Evolutionary conservation across 1,140 invertebrate genomes (phyloP), one percentile per base, ranked within the genome.

Genomic region (Belonocnema kinseyi): DNA sequence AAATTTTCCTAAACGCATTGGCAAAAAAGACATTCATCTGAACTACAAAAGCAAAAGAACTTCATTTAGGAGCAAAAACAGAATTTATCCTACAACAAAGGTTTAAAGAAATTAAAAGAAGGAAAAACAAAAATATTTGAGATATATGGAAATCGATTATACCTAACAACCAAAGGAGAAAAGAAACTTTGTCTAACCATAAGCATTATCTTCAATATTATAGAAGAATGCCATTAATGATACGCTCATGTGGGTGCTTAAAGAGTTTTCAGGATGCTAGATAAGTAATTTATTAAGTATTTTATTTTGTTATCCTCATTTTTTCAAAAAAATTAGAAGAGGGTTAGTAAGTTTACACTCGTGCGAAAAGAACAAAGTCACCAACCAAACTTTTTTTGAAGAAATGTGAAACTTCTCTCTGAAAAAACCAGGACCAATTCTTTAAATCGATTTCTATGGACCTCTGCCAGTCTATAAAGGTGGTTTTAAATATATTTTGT

Each of bases 401-500:
- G 33, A 7, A 40, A 40, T 40, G 33, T 3, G 33, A 40, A 40
- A 40, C 7, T 7, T 3, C 33, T 40, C 33, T 7, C 33, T 7
- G 3, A 40, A 40, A 40, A 40, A 7, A 7, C 33, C 33, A 40
- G 33, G 33, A 40, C 3, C 3, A 40, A 40, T 40, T 40, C 33
- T 40, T 7, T 40, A 3, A 40, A 40, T 40, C 7, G 33, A 40
- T 7, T 40, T 40, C 33, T 40, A 40, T 40, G 33, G 33, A 7
- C 33, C 33, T 3, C 7, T 40, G 7, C 33, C 7, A 7, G 33
- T 7, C 3, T 40, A 3, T 7, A 40, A 7, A 40, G 3, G 33
- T 3, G 33, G 33, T 7, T 0, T 88, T 88, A 86, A 88, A 73
- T 84, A 92, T 75, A 86, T 92, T 17, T 80, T 92, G 0, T 86